Evolutionary conservation across 2,888 invertebrate genomes (phyloP).

Genomic region (Marronus borbonicus): DNA sequence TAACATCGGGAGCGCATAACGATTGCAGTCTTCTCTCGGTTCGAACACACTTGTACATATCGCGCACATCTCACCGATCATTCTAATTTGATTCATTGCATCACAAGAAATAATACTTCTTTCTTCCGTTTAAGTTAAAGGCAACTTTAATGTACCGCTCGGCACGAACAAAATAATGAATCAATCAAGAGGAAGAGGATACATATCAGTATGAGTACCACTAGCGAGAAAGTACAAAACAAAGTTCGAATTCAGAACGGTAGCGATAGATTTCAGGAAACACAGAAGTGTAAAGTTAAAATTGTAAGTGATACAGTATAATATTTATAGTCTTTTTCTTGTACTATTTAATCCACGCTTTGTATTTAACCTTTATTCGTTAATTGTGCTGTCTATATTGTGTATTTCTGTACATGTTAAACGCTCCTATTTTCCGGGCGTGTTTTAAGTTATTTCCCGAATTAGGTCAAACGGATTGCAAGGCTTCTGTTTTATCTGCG

Average conservation of each 20-base stretch:
- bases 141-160: constrained; percentile 16
- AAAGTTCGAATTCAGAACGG: constrained; percentile 48
- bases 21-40: constrained; percentile 52
- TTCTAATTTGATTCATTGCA: constrained; percentile 30
- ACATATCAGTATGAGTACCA: constrained; percentile 44
- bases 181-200: constrained; percentile 41
- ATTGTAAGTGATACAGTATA: constrained; percentile 58
- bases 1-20: constrained; percentile 57
- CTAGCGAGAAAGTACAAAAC: constrained; percentile 44
- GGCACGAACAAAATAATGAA: constrained; percentile 32
- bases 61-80: constrained; percentile 45
- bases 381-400: constrained; percentile 29
- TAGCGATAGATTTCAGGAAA: constrained; percentile 57
- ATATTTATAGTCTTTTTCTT: background rate
- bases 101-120: constrained; percentile 1
- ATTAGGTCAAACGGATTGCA: constrained; percentile 52
- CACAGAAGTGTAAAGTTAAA: constrained; percentile 60
- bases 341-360: too few relatives aligned
- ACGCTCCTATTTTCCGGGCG: constrained; percentile 26
- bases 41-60: constrained; percentile 53
- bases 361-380: constrained; percentile 13
- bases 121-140: constrained; percentile 16
- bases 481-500: constrained; percentile 35
- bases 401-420: constrained; percentile 2
- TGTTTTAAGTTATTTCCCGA: constrained; percentile 48